Percentiles rank a stretch among this genome's conserved stretches.
Evolutionary conservation across 2,113 vertebrate species (phyloP).

Genomic region (Irena cyanogastra): DNA sequence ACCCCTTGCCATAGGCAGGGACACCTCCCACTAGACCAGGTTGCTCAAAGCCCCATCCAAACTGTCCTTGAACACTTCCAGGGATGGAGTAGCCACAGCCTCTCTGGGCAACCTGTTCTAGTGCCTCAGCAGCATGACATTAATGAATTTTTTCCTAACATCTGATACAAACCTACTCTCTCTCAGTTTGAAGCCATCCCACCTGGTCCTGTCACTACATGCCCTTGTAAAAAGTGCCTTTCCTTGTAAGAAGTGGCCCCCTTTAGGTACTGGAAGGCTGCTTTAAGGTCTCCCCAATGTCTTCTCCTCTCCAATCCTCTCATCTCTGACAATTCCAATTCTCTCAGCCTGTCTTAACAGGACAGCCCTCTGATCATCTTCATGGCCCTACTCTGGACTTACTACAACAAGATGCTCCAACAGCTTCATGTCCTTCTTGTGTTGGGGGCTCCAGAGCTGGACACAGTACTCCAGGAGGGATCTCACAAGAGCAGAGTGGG

Average conservation of each 20-base stretch:
- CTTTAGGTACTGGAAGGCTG: background rate
- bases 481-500: accelerated
- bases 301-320: background rate
- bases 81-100: background rate
- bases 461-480: background rate
- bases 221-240: background rate
- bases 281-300: background rate
- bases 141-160: background rate
- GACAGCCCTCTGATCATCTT: background rate
- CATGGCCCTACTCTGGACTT: background rate
- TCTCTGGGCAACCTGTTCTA: background rate
- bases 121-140: background rate
- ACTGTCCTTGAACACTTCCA: background rate
- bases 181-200: background rate
- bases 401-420: background rate
- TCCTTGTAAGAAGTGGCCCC: background rate
- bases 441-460: background rate
- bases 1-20: background rate
- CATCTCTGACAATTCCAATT: background rate
- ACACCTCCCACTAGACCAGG: background rate
- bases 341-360: background rate
- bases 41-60: background rate
- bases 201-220: background rate
- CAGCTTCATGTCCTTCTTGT: background rate
- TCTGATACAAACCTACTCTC: background rate